These are phyloP conservation scores for Pelmatolapia mariae DNA, from an alignment of 2,113 vertebrate genomes.

Conservation along the genomic window DNA sequence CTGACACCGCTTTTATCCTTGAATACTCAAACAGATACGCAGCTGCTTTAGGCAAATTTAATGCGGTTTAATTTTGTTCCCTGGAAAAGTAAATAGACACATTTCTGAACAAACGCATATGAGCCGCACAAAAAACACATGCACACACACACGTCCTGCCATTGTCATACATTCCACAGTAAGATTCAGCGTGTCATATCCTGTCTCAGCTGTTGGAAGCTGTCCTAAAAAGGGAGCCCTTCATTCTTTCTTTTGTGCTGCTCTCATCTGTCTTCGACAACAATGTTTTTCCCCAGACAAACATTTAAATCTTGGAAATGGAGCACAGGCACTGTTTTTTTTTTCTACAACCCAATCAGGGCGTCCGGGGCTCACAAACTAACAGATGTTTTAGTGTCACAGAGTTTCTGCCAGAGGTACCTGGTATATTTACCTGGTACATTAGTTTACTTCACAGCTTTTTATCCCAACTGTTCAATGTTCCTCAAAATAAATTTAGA, in stretches of 20 bases:
- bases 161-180: slow-evolving; percentile 64
- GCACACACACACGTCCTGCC: neutral
- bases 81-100: slow-evolving; percentile 7
- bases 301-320: neutral
- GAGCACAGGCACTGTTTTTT: neutral
- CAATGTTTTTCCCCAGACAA: neutral
- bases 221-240: slow-evolving; percentile 46
- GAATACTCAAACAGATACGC: slow-evolving; percentile 34
- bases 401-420: neutral
- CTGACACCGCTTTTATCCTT: slow-evolving; percentile 32
- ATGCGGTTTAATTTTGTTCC: neutral
- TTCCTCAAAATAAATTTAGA: neutral
- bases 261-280: slow-evolving; percentile 3
- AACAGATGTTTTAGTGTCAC: neutral
- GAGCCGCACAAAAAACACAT: neutral
- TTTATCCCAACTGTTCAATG: neutral
- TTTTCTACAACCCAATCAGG: neutral
- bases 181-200: slow-evolving; percentile 65
- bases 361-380: neutral
- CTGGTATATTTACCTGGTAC: neutral
- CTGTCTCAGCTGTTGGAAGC: slow-evolving; percentile 57
- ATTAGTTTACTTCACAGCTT: neutral
- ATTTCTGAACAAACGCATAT: neutral
- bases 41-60: slow-evolving; percentile 2
- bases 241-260: slow-evolving; percentile 26